Percentiles rank a stretch among this genome's conserved stretches.
Conservation (phyloP, 2,113 vertebrate genomes). For the Xiphophorus maculatus region DNA sequence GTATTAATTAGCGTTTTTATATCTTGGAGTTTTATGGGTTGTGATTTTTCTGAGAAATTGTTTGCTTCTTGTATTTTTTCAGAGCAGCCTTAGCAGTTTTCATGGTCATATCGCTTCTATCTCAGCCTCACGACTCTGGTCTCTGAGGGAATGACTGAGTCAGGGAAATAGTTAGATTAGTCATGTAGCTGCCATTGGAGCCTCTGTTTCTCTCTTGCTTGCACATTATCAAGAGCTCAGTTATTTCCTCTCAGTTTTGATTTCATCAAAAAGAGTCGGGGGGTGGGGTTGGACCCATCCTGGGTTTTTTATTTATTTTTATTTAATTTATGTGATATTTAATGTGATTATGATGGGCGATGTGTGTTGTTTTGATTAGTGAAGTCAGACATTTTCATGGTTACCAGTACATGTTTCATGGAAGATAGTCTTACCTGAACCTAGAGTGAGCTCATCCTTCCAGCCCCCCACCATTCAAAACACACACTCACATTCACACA, state of each 20-base stretch:
- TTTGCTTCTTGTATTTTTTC: background rate
- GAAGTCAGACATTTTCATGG: background rate
- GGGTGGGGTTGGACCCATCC: background rate
- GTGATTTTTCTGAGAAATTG: background rate
- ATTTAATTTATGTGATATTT: constrained; percentile 16
- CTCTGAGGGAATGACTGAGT: constrained; percentile 48
- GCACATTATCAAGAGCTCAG: background rate
- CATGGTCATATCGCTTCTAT: constrained; percentile 40
- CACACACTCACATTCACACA: background rate
- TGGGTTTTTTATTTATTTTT: constrained; percentile 3
- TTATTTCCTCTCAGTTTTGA: constrained; percentile 32
- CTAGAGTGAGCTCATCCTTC: constrained; percentile 2
- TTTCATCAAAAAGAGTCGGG: constrained; percentile 26
- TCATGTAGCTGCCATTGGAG: constrained; percentile 47
- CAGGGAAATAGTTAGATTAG: constrained; percentile 49
- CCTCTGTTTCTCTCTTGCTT: constrained; percentile 3
- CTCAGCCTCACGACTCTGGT: constrained; percentile 16
- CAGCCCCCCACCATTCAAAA: background rate
- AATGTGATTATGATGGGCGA: background rate
- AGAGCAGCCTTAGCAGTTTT: constrained; percentile 4
- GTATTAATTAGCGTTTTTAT: too few relatives aligned
- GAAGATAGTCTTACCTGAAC: constrained; percentile 8
- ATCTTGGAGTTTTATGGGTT: background rate
- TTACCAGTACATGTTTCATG: background rate
- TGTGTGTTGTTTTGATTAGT: constrained; percentile 7